Evolutionary conservation across 2,797 vertebrate genomes (phyloP).

Genomic region (Ispidina lecontei): DNA sequence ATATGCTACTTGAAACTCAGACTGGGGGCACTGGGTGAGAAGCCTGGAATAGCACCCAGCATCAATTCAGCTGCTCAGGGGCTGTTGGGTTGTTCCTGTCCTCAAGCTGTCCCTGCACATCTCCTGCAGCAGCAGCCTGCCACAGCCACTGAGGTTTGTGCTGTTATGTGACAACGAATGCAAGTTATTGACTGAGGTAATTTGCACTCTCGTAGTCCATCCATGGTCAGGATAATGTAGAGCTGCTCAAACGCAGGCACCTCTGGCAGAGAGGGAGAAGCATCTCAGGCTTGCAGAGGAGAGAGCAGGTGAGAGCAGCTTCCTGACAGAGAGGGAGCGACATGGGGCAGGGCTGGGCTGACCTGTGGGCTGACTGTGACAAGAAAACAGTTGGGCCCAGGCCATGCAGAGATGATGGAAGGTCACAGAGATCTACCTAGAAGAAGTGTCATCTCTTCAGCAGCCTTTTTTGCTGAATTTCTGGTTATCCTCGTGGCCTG

Average conservation of each 20-base stretch:
- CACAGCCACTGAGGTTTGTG: not conserved
- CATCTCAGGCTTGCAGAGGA: not conserved
- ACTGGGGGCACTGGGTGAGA: not conserved
- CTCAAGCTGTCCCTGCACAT: not conserved
- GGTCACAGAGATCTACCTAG: not conserved
- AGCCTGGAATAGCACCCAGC: not conserved
- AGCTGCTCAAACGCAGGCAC: not conserved
- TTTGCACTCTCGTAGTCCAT: not conserved
- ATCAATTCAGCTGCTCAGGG: slow-evolving; percentile 7
- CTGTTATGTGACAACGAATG: not conserved
- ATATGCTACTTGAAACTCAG: not conserved
- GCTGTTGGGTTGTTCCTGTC: not conserved
- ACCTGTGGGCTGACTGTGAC: not conserved
- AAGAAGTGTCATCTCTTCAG: not conserved
- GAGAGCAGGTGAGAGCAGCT: not conserved
- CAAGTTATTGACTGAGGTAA: not conserved
- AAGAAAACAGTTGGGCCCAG: not conserved
- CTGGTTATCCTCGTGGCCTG: not conserved
- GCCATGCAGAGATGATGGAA: fast-evolving
- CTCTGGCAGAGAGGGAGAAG: not conserved
- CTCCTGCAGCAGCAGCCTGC: not conserved
- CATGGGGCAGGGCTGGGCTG: fast-evolving
- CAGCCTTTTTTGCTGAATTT: not conserved
- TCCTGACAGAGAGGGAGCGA: not conserved
- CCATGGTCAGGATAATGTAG: not conserved